Base-by-base conservation (phyloP, 2,888 invertebrate genomes). In the Silvanus unidentatus region DNA sequence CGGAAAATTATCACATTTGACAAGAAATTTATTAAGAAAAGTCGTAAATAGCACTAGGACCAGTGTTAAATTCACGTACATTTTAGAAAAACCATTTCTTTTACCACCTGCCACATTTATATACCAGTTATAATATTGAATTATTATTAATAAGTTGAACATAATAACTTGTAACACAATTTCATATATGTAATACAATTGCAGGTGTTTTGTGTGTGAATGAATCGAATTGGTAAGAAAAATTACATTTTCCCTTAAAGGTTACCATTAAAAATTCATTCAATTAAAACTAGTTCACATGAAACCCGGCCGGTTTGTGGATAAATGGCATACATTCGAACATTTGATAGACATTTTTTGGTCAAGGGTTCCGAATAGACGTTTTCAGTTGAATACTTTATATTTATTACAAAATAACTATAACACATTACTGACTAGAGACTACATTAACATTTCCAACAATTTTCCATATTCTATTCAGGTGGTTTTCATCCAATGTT, bases 1-100 rank as follows among this genome's bases (percentile, higher is more conserved):
- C 2, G 87, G 85, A 69, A 83, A 84, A 56, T 81, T 83, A 66
- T 86, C 78, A 45, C 43, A 57, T 22, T 45, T 47, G 2, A 36
- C 46, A 34, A 30, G 30, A 27, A 5, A 22, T 22, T 22, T 22
- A 8, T 22, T 22, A 8, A 3, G 8, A 5, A 22, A 22, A 5
- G 8, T 22, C 8, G 22, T 22, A 5, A 22, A 22, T 5, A 22
- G 16, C 40, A 40, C 35, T 50, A n/a, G n/a, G n/a, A n/a, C n/a
- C n/a, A n/a, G n/a, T n/a, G n/a, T n/a, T n/a, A n/a, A n/a, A n/a
- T n/a, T n/a, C n/a, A n/a, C n/a, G n/a, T 54, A 38, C 60, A 64
- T 63, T 53, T 54, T 60, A 46, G 5, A 39, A 51, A 45, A 49
- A 42, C 47, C 45, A 50, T 42, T 12, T 36, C 40, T 49, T 49